phyloP scores from a whole-genome alignment of 2,113 vertebrate genomes.

The Petrocephalus microphthalmus region DNA sequence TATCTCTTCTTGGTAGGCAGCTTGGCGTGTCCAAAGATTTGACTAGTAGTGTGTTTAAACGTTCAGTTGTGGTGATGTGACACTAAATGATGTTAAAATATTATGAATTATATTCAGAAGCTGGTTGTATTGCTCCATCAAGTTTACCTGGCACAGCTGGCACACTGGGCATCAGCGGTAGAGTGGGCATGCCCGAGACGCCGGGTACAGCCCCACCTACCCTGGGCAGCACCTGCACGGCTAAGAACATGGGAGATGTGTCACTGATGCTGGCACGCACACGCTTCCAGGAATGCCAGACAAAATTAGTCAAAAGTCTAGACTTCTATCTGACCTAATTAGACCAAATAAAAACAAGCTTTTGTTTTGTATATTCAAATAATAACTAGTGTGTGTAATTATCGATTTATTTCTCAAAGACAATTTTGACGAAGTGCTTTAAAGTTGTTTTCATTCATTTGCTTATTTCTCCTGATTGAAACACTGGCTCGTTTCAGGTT shows the following conservation, averaged over 20 bases:
- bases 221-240: conserved; percentile 42
- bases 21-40: background rate
- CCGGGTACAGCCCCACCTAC: conserved; percentile 52
- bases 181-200: conserved; percentile 29
- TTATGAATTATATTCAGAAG: background rate
- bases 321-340: background rate
- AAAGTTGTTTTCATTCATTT: background rate
- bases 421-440: background rate
- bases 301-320: background rate
- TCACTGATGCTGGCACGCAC: background rate
- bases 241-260: conserved; percentile 34
- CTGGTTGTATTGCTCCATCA: background rate
- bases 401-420: background rate
- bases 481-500: background rate
- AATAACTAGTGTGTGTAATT: background rate
- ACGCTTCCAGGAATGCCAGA: background rate
- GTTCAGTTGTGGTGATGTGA: background rate
- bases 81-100: background rate
- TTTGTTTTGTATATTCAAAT: background rate
- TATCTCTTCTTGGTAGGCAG: background rate
- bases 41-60: background rate
- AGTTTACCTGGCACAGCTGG: conserved; percentile 25
- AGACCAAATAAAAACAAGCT: background rate
- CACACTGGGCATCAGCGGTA: conserved; percentile 15
- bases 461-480: background rate